phyloP scores from a whole-genome alignment of 2,113 vertebrate genomes.

The Etia nguti region DNA sequence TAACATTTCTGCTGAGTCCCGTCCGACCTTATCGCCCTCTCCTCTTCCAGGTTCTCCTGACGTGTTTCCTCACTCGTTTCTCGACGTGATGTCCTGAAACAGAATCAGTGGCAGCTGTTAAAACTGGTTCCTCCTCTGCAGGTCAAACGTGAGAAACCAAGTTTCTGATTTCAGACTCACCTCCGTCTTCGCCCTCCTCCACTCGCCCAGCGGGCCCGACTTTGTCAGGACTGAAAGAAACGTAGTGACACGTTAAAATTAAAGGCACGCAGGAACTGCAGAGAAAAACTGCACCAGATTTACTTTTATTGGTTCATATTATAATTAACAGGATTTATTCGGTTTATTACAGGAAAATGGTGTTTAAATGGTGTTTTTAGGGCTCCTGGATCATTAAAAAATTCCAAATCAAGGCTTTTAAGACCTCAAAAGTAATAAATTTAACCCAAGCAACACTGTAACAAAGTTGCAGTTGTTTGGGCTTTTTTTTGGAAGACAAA shows the following conservation, averaged over 20 bases:
- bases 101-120: neutral
- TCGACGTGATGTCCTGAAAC: constrained; percentile 72
- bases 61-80: constrained; percentile 57
- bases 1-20: neutral
- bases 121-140: rapidly evolving
- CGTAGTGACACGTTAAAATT: neutral
- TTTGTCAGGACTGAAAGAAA: constrained; percentile 52
- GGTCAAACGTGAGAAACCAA: rapidly evolving
- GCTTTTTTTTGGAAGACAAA: neutral
- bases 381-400: neutral
- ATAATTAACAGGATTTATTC: rapidly evolving
- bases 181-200: constrained; percentile 70
- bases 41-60: neutral
- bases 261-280: neutral
- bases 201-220: constrained; percentile 46
- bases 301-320: neutral
- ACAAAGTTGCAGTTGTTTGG: rapidly evolving
- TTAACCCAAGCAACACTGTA: neutral
- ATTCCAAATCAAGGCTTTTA: rapidly evolving
- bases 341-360: neutral
- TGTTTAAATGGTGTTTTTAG: neutral
- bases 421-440: neutral
- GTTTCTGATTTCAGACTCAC: constrained; percentile 21
- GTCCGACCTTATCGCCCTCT: neutral
- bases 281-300: rapidly evolving